Evolutionary conservation across 2,113 vertebrate species (phyloP).

Genomic region (Thymallus thymallus): DNA sequence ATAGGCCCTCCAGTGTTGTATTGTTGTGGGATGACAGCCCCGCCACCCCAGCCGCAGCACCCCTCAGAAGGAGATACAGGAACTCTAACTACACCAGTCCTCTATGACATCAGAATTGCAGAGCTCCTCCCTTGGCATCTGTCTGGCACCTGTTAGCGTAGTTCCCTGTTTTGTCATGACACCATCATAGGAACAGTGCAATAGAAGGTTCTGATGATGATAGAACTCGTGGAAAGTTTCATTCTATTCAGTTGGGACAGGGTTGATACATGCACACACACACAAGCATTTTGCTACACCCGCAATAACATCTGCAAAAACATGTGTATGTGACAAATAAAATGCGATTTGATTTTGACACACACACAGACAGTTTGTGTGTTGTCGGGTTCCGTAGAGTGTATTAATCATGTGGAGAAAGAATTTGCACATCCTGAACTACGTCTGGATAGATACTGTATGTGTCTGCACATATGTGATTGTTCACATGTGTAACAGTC

Average conservation of each 20-base stretch:
- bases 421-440: not conserved
- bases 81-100: too few species aligned
- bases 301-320: too few species aligned
- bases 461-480: not conserved
- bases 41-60: too few species aligned
- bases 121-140: constrained; percentile 20
- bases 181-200: too few species aligned
- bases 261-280: not conserved
- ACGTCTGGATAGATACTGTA: not conserved
- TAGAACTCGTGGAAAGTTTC: not conserved
- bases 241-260: not conserved
- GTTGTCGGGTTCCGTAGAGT: not conserved
- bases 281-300: too few species aligned
- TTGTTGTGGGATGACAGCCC: constrained; percentile 26
- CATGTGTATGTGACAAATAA: too few species aligned
- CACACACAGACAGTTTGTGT: too few species aligned
- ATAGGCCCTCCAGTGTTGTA: not conserved
- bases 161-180: too few species aligned
- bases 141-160: constrained; percentile 19
- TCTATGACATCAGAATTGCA: constrained; percentile 19
- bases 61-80: too few species aligned
- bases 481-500: not conserved
- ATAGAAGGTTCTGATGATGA: not conserved
- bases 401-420: constrained; percentile 2
- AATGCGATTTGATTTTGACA: too few species aligned